Percentiles rank a stretch among this genome's conserved stretches.
Evolutionary conservation across 2,888 invertebrate species (phyloP).

Genomic region (Plagodis pulveraria): DNA sequence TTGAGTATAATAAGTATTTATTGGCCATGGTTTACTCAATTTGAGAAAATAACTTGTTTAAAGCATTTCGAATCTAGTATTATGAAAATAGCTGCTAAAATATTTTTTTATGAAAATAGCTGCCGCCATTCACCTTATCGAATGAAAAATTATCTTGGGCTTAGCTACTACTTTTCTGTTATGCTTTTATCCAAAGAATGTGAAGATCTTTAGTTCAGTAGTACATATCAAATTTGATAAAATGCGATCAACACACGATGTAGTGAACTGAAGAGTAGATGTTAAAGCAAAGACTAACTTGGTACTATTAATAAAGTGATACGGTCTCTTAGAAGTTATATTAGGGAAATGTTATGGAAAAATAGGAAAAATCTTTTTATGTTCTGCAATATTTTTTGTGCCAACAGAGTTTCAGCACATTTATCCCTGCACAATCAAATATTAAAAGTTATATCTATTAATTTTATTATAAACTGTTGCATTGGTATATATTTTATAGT

Average conservation of each 20-base stretch:
- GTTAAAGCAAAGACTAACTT: conserved; percentile 64
- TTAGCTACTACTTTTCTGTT: neutral
- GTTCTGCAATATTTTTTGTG: conserved; percentile 41
- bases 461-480: conserved; percentile 81
- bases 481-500: conserved; percentile 74
- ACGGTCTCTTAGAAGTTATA: conserved; percentile 55
- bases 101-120: no score
- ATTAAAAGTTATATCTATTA: conserved; percentile 68
- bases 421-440: conserved; percentile 69
- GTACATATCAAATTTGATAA: conserved; percentile 57
- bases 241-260: conserved; percentile 60
- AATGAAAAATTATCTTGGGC: neutral
- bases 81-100: no score
- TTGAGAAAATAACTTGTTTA: conserved; percentile 1
- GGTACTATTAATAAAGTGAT: conserved; percentile 64
- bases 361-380: conserved; percentile 5
- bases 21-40: no score
- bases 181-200: conserved; percentile 2
- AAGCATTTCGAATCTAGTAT: neutral
- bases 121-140: no score
- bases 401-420: conserved; percentile 65
- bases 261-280: conserved; percentile 49
- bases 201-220: conserved; percentile 26
- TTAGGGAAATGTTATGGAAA: conserved; percentile 37
- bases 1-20: no score